phyloP scores from a whole-genome alignment of 1,140 invertebrate species.

The Branchinecta lindahli region DNA sequence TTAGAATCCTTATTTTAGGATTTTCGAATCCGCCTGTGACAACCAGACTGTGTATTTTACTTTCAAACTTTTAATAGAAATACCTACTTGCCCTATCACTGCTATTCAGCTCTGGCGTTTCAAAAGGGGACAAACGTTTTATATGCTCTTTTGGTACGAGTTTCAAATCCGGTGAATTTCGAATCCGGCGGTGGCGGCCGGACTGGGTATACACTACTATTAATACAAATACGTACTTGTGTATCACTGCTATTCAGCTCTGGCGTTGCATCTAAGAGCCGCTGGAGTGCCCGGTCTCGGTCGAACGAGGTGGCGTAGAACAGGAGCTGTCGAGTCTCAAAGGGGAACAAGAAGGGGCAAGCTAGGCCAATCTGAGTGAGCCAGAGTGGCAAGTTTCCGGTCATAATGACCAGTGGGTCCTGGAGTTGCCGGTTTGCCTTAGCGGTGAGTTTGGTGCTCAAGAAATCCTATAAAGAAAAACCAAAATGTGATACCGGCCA shows the following conservation, averaged over 20 bases:
- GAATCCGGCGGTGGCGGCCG: too few relatives aligned
- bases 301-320: slow-evolving; percentile 95
- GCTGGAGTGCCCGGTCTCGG: slow-evolving; percentile 79
- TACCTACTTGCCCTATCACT: too few relatives aligned
- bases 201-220: too few relatives aligned
- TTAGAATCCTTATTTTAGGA: too few relatives aligned
- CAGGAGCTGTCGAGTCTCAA: slow-evolving; percentile 84
- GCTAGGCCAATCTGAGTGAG: slow-evolving; percentile 79
- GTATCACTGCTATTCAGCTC: slow-evolving; percentile 44
- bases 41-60: too few relatives aligned
- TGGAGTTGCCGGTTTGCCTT: slow-evolving; percentile 92
- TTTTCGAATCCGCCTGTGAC: too few relatives aligned
- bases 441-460: slow-evolving; percentile 65
- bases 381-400: slow-evolving; percentile 89
- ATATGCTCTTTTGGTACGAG: too few relatives aligned
- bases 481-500: slow-evolving; percentile 20
- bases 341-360: slow-evolving; percentile 90
- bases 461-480: slow-evolving; percentile 40
- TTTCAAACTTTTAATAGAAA: too few relatives aligned
- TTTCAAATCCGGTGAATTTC: too few relatives aligned
- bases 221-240: too few relatives aligned
- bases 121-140: too few relatives aligned
- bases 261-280: slow-evolving; percentile 71
- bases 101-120: too few relatives aligned
- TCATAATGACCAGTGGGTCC: slow-evolving; percentile 95